A percentile compares a stretch with the other conserved stretches of the same genome.
Conservation (phyloP, 2,797 vertebrate species). For the Cynodonichthys magdalenae region DNA sequence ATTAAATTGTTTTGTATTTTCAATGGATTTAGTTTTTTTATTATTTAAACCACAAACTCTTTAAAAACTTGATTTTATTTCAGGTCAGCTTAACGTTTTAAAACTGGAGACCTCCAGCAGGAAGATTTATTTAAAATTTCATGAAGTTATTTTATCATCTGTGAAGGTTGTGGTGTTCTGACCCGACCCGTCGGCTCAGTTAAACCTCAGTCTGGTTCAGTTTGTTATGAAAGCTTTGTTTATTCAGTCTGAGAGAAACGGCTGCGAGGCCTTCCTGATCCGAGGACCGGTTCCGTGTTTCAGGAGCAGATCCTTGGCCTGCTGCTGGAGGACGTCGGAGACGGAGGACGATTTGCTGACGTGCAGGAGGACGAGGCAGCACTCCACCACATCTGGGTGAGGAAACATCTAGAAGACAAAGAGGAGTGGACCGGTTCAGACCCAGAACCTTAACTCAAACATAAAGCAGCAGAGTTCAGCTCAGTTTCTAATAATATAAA, state of each 20-base stretch:
- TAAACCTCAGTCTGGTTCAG: neutral
- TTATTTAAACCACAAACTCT: neutral
- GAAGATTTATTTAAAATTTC: too few relatives aligned
- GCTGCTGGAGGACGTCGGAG: conserved; percentile 57
- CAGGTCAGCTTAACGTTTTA: too few relatives aligned
- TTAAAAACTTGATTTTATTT: too few relatives aligned
- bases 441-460: too few relatives aligned
- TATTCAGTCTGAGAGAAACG: conserved; percentile 51
- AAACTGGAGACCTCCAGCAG: too few relatives aligned
- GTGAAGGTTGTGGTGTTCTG: too few relatives aligned
- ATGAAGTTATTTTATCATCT: too few relatives aligned
- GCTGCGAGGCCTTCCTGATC: conserved; percentile 46
- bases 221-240: conserved; percentile 21
- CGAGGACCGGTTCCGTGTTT: conserved; percentile 60
- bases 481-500: too few relatives aligned
- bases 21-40: conserved; percentile 39
- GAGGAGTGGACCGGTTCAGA: too few relatives aligned
- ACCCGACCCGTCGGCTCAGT: too few relatives aligned
- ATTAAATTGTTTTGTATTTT: conserved; percentile 88
- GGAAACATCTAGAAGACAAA: conserved; percentile 78
- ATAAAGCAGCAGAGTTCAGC: too few relatives aligned
- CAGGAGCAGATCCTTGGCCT: conserved; percentile 80
- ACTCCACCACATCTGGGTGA: conserved; percentile 91
- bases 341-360: conserved; percentile 58
- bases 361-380: conserved; percentile 89